Conservation (phyloP, 2,888 invertebrate genomes). For the Melikaiella ostensackeni region DNA sequence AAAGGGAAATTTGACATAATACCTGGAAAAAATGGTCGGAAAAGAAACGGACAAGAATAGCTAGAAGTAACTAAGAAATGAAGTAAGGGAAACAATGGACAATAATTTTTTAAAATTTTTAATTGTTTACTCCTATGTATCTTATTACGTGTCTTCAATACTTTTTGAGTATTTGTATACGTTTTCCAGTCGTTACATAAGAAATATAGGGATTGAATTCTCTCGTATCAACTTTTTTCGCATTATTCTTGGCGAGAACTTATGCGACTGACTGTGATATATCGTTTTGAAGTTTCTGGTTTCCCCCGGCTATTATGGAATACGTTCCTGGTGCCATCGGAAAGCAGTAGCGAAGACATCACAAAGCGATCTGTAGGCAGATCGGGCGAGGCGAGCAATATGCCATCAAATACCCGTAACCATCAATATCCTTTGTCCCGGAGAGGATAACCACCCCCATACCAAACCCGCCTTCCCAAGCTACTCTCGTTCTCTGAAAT, state of each 20-base stretch:
- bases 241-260: conserved; percentile 30
- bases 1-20: no score
- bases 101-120: no score
- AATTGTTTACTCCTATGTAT: no score
- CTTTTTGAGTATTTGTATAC: background rate
- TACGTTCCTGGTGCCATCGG: conserved; percentile 65
- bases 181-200: background rate
- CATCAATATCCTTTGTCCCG: conserved; percentile 72
- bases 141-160: conserved; percentile 29
- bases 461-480: conserved; percentile 43
- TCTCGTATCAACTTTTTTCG: conserved; percentile 32
- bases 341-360: conserved; percentile 75
- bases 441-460: conserved; percentile 55
- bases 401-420: conserved; percentile 77
- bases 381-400: conserved; percentile 73
- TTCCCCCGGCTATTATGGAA: conserved; percentile 58
- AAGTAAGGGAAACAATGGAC: no score
- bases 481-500: conserved; percentile 65
- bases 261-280: conserved; percentile 60
- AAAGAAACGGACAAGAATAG: no score
- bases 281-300: conserved; percentile 56
- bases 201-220: background rate
- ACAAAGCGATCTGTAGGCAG: conserved; percentile 71
- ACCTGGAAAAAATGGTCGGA: no score
- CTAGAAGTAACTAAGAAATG: no score